These are phyloP conservation scores for Schizopygopsis malacanthus DNA, from an alignment of 2,797 vertebrate species.

Conservation along the genomic window DNA sequence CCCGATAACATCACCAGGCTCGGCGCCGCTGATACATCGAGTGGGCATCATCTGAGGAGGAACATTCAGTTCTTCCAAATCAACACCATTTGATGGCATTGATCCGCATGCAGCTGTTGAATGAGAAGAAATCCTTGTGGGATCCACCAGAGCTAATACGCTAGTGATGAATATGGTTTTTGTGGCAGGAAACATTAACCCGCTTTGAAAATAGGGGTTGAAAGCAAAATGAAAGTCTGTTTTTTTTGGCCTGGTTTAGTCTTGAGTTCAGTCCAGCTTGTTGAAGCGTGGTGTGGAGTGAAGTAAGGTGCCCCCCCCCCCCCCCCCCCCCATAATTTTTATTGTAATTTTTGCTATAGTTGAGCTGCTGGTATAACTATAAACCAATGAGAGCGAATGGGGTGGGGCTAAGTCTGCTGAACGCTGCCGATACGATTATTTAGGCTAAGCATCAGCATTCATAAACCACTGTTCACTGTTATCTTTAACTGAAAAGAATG, in stretches of 20 bases:
- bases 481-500: too few species aligned
- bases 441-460: too few species aligned
- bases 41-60: background rate
- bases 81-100: background rate
- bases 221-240: background rate
- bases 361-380: background rate
- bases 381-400: too few species aligned
- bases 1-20: constrained; percentile 23
- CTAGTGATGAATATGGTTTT: background rate
- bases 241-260: constrained; percentile 1
- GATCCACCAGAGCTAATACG: background rate
- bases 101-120: constrained; percentile 3
- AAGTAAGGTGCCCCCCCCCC: background rate
- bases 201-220: background rate
- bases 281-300: too few species aligned
- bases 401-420: too few species aligned
- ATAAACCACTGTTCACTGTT: too few species aligned
- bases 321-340: too few species aligned
- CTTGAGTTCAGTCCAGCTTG: background rate
- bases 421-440: too few species aligned
- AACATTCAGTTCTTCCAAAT: constrained; percentile 13
- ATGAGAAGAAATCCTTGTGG: background rate
- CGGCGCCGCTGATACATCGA: constrained; percentile 5
- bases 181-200: background rate
- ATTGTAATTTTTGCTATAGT: too few species aligned